Percentiles rank a stretch among this genome's conserved stretches.
Evolutionary conservation across 1,140 invertebrate genomes (phyloP).

Genomic region (Bombus cullumanus): DNA sequence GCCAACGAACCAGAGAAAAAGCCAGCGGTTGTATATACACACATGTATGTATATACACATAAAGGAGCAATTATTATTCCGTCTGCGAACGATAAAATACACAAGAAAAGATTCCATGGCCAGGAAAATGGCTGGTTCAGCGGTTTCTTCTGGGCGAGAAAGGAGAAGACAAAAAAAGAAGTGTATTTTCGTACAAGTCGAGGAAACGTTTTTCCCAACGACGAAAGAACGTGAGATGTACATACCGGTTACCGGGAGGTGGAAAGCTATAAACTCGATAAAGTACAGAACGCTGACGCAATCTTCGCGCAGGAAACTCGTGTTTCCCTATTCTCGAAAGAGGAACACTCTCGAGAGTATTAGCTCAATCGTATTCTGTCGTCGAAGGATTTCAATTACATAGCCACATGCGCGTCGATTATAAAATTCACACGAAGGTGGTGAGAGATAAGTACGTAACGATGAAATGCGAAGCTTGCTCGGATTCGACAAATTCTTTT

Average conservation of each 20-base stretch:
- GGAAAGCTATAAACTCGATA: constrained; percentile 49
- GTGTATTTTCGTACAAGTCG: neutral
- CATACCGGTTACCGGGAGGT: constrained; percentile 21
- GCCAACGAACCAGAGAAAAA: no score
- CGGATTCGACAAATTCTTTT: neutral
- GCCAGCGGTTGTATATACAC: no score
- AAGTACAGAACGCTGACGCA: constrained; percentile 44
- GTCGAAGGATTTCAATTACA: constrained; percentile 11
- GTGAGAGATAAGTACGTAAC: neutral
- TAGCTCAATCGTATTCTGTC: constrained; percentile 24
- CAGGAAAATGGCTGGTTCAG: constrained; percentile 3
- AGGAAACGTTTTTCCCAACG: neutral
- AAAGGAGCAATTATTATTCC: neutral
- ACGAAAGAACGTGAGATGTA: constrained; percentile 18
- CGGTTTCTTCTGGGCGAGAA: neutral
- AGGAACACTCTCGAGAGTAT: constrained; percentile 15
- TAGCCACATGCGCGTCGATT: neutral
- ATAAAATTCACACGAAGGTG: neutral
- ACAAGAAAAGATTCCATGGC: no score
- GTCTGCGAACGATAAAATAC: neutral
- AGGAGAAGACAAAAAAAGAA: neutral
- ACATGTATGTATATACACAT: no score
- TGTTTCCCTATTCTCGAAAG: constrained; percentile 32
- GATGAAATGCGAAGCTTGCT: neutral
- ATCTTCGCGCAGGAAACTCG: constrained; percentile 33